Percentiles rank a stretch among this genome's conserved stretches.
phyloP scores from a whole-genome alignment of 2,888 invertebrate species.

The Thelaira solivaga region DNA sequence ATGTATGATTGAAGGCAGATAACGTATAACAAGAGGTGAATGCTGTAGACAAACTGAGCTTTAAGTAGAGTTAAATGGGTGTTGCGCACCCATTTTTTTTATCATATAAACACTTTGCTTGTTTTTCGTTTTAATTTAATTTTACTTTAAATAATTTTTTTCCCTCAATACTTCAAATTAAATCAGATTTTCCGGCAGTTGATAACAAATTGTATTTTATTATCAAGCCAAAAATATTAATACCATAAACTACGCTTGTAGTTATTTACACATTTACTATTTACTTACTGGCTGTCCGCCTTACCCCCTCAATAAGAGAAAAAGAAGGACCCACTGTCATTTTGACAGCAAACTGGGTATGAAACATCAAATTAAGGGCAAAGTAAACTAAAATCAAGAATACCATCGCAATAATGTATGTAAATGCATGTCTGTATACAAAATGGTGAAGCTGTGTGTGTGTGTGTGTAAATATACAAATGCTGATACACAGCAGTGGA shows the following conservation, averaged over 20 bases:
- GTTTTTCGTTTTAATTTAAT: too few species aligned
- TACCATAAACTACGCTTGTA: too few species aligned
- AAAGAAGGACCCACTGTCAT: background rate
- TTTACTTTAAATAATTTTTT: background rate
- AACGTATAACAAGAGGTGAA: too few species aligned
- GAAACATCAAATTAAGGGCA: slow-evolving; percentile 36
- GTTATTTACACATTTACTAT: too few species aligned
- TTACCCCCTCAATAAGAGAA: too few species aligned
- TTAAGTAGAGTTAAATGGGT: too few species aligned
- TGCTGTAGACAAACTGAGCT: background rate
- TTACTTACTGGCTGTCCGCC: too few species aligned
- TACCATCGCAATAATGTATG: slow-evolving; percentile 17
- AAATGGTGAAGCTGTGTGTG: background rate
- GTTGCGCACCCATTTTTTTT: too few species aligned
- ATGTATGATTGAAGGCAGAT: too few species aligned
- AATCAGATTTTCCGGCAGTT: background rate
- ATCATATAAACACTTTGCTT: too few species aligned
- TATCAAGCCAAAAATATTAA: background rate
- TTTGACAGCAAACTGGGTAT: background rate
- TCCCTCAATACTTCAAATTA: background rate
- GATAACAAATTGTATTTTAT: slow-evolving; percentile 21
- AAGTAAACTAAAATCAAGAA: slow-evolving; percentile 48
- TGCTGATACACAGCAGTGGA: background rate
- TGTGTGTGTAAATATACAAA: background rate
- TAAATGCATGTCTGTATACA: background rate